Base-by-base conservation (phyloP, 2,797 vertebrate genomes). In the Sebastes elongatus region DNA sequence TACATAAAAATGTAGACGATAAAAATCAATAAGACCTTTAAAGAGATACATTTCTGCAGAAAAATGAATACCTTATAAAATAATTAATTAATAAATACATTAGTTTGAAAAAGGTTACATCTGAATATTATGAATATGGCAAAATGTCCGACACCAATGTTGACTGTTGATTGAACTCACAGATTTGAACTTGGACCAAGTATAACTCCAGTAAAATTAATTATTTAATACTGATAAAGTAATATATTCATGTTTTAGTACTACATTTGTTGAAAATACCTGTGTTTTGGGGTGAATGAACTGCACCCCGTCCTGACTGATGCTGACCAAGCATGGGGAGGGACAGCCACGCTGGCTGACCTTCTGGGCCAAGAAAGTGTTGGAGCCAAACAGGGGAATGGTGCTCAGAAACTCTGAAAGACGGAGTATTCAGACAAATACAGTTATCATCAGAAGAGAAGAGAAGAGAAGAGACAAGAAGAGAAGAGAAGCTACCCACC, bases 381-480 rank as follows among this genome's bases (percentile, higher is more conserved):
- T 96, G 71, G 95, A 96, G 76, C 97, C 96, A 74, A 98, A 99
- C 84, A 97, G 91, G 9, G 96, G 97, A 74, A 97, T 71, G 52
- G 76, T 82, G 30, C 91, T 93, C 27, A 95, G 11, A 0, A 89
- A 65, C 74, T 97, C 98, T 99, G 92, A 7, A 81, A 82, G 53
- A 71, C 73, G 84, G 7, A 73, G 32, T 25, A 33, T 42, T 74
- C 18, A 84, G 10, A 77, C 16, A 52, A 56, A 70, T 25, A 57
- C 10, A 27, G 7, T 25, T 35, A 33, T 23, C 7, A 65, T 25
- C 20, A 57, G 5, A 20, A 18, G 59, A 14, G n/a, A 10, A 55
- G n/a, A 18, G 42, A 11, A 3, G 6, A 56, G 13, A 13, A 8
- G 18, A 32, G 22, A 55, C 2, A 6, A 22, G 59, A 14, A 16